Conservation (phyloP, 1,140 invertebrate genomes). For the Calliopsis andreniformis region DNA sequence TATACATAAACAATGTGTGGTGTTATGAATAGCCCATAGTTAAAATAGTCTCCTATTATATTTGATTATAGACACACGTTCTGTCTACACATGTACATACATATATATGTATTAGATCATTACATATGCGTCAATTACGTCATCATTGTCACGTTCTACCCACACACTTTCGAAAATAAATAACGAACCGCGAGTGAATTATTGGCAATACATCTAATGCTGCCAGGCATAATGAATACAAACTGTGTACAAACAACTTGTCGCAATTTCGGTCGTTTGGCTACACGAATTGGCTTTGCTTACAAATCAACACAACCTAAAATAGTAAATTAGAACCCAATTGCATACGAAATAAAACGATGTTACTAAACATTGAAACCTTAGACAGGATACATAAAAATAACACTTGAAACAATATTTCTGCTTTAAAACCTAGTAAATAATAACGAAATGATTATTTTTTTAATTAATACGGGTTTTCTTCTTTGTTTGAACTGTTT, state of each 20-base stretch:
- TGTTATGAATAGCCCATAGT: constrained; percentile 21
- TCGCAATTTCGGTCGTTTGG: neutral
- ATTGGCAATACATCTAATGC: neutral
- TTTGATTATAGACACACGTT: neutral
- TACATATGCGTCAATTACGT: constrained; percentile 17
- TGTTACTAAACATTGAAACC: neutral
- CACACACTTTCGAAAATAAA: neutral
- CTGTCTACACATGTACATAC: no score
- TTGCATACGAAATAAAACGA: neutral
- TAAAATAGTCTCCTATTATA: constrained; percentile 4
- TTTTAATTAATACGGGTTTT: no score
- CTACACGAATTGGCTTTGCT: constrained; percentile 27
- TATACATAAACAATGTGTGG: neutral
- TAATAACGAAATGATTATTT: no score
- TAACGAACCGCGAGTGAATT: neutral
- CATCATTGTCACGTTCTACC: no score
- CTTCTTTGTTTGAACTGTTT: no score
- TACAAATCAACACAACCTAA: constrained; percentile 43
- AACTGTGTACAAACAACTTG: neutral
- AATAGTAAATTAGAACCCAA: constrained; percentile 37
- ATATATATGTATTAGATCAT: constrained; percentile 11
- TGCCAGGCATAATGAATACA: no score
- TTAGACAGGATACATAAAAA: neutral
- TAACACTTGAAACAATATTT: neutral
- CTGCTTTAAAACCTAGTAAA: no score